phyloP scores from a whole-genome alignment of 1,140 invertebrate species.

The Lutraria rhynchaena region DNA sequence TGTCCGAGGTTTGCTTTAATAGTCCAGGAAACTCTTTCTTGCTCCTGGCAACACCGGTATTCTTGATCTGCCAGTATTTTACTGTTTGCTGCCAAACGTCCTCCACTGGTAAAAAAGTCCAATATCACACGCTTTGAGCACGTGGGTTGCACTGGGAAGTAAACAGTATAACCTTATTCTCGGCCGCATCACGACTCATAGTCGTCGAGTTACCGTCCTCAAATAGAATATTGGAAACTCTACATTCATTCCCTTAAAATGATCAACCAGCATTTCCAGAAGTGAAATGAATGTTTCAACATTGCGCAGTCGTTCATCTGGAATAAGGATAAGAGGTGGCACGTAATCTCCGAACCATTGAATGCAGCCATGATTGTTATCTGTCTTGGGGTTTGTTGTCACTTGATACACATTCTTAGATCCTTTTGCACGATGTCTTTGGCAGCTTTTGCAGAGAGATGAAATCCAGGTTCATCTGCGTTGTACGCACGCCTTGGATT shows the following conservation, averaged over 20 bases:
- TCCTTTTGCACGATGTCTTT: too few relatives aligned
- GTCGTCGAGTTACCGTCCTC: background rate
- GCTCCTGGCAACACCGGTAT: background rate
- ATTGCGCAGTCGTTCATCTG: background rate
- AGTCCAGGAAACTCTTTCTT: conserved; percentile 5
- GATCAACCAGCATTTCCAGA: background rate
- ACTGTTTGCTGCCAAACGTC: background rate
- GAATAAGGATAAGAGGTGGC: too few relatives aligned
- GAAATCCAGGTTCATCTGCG: conserved; percentile 1
- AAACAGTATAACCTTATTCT: conserved; percentile 15
- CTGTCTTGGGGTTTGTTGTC: background rate
- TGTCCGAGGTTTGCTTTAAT: conserved; percentile 2
- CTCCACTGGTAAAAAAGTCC: background rate
- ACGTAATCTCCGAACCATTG: too few relatives aligned
- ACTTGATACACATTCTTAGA: too few relatives aligned
- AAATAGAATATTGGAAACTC: background rate
- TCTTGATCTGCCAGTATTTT: background rate
- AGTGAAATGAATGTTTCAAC: conserved; percentile 12
- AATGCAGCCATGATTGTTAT: conserved; percentile 4
- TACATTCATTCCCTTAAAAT: conserved; percentile 3
- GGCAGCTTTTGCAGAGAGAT: too few relatives aligned
- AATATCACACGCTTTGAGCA: background rate
- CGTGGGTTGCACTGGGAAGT: background rate
- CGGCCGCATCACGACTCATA: background rate
- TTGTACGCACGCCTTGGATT: conserved; percentile 29